A percentile compares a stretch with the other conserved stretches of the same genome.
Conservation (phyloP, 2,113 vertebrate genomes). For the Urocitellus parryii region DNA sequence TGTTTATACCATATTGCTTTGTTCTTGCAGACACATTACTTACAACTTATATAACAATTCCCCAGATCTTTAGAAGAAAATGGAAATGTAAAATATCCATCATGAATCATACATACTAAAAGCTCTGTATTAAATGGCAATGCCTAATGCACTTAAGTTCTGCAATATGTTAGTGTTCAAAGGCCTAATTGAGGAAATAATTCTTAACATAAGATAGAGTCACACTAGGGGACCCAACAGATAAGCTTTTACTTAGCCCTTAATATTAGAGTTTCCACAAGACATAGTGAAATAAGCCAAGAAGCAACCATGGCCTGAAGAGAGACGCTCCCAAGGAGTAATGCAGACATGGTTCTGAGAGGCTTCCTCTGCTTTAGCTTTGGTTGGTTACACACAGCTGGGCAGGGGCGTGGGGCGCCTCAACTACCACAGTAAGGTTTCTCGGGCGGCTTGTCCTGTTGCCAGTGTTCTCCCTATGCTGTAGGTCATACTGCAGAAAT, state of each 20-base stretch:
- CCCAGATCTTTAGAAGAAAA: conserved; percentile 42
- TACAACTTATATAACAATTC: conserved; percentile 49
- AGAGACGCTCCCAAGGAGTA: not conserved
- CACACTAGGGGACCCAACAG: conserved; percentile 37
- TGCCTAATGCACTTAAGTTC: conserved; percentile 22
- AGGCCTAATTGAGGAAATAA: conserved; percentile 72
- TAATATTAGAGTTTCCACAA: not conserved
- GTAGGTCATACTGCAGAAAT: not conserved
- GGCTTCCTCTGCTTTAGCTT: not conserved
- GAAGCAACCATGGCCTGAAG: not conserved
- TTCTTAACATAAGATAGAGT: conserved; percentile 39
- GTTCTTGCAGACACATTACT: conserved; percentile 51
- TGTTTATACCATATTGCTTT: conserved; percentile 46
- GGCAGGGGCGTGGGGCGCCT: not conserved
- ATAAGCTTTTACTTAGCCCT: conserved; percentile 50
- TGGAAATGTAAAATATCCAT: conserved; percentile 33
- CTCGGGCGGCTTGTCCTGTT: not conserved
- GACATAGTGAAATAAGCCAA: not conserved
- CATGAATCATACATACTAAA: not conserved
- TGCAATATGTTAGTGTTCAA: conserved; percentile 38
- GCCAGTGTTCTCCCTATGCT: not conserved
- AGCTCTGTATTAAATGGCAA: conserved; percentile 47
- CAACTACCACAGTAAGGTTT: not conserved
- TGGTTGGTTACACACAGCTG: not conserved
- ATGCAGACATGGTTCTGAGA: not conserved